Evolutionary conservation across 2,113 vertebrate genomes (phyloP).

Genomic region (Apodemus sylvaticus): DNA sequence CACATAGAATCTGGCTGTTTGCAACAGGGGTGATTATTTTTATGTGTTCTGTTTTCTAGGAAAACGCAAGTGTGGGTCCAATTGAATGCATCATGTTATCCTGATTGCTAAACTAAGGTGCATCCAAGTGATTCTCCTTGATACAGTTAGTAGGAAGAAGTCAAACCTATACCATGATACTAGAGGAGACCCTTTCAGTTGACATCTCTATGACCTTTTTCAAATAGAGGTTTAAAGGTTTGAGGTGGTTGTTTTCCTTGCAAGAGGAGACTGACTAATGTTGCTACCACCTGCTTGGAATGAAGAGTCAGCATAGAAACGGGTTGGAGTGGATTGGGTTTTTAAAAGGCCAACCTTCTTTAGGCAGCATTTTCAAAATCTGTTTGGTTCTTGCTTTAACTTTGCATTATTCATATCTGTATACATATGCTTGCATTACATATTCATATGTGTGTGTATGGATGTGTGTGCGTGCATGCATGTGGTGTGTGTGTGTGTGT

Average conservation of each 20-base stretch:
- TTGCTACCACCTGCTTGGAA: not conserved
- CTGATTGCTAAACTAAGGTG: constrained; percentile 6
- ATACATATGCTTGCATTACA: not conserved
- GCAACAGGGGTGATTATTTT: constrained; percentile 33
- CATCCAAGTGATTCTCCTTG: not conserved
- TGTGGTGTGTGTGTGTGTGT: not conserved
- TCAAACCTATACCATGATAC: not conserved
- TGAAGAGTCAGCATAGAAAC: not conserved
- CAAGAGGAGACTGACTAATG: not conserved
- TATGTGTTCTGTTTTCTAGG: constrained; percentile 36
- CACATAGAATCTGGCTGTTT: not conserved
- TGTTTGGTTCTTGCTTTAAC: not conserved
- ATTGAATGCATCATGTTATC: not conserved
- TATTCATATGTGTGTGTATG: not conserved
- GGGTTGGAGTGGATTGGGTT: not conserved
- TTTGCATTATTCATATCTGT: not conserved
- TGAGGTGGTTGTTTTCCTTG: not conserved
- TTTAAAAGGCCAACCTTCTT: not conserved
- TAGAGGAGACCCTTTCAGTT: not conserved
- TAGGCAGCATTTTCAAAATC: not conserved
- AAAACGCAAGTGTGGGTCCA: not conserved
- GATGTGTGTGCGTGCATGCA: no score
- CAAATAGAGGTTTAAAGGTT: not conserved
- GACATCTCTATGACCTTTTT: not conserved
- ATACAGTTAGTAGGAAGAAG: not conserved